Evolutionary conservation across 2,113 vertebrate species (phyloP).

Genomic region (Asarcornis scutulata): DNA sequence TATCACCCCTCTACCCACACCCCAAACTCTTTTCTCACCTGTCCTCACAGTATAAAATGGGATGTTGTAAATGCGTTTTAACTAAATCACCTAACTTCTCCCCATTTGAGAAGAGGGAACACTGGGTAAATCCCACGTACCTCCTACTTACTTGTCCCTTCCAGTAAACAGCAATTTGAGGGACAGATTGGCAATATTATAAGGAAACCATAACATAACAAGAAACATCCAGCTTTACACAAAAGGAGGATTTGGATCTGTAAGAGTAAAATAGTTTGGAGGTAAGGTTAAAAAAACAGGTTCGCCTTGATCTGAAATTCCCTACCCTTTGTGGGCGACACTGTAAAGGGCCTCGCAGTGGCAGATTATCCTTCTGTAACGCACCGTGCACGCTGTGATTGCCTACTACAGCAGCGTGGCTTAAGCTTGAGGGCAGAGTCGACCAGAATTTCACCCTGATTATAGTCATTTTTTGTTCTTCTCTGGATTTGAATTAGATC

Average conservation of each 20-base stretch:
- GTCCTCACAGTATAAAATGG: not conserved
- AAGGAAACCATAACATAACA: not conserved
- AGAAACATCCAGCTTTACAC: not conserved
- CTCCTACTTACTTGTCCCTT: not conserved
- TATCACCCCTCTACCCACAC: not conserved
- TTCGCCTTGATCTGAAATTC: not conserved
- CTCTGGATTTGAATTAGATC: constrained; percentile 1
- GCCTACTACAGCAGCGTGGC: not conserved
- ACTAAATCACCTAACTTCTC: not conserved
- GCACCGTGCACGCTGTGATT: fast-evolving
- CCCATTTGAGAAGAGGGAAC: not conserved
- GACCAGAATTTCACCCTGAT: not conserved
- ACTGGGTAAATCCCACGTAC: not conserved
- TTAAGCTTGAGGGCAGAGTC: not conserved
- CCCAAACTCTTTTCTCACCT: too few species aligned
- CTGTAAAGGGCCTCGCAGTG: not conserved
- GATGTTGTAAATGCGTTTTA: not conserved
- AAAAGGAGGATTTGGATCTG: not conserved
- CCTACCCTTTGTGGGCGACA: not conserved
- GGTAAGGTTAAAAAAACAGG: not conserved
- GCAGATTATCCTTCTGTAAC: not conserved
- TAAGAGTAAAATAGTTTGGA: not conserved
- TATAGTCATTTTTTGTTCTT: not conserved
- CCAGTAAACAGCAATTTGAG: not conserved
- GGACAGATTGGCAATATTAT: not conserved